Evolutionary conservation across 2,888 invertebrate genomes (phyloP).

Genomic region (Falcaria lacertinaria): DNA sequence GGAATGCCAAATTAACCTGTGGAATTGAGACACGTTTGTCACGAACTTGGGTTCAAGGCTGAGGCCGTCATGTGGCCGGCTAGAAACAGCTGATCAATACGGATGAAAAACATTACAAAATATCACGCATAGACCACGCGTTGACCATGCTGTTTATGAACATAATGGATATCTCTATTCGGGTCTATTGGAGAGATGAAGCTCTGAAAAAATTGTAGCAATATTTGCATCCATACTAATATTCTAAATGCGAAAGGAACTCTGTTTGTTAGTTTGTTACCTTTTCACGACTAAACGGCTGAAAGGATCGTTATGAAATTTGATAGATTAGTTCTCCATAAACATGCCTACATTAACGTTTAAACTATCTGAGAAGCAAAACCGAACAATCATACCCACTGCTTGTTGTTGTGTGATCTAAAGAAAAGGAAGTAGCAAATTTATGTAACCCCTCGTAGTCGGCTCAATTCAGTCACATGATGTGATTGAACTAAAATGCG

Average conservation of each 20-base stretch:
- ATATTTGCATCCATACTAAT: too few species aligned
- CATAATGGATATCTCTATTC: too few species aligned
- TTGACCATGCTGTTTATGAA: too few species aligned
- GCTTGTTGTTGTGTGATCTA: conserved; percentile 16
- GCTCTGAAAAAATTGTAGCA: too few species aligned
- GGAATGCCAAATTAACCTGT: not conserved
- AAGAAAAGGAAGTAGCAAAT: conserved; percentile 28
- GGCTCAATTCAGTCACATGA: conserved; percentile 28
- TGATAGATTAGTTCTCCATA: too few species aligned
- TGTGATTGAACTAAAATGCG: conserved; percentile 10
- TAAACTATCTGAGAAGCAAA: too few species aligned
- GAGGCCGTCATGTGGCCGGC: not conserved
- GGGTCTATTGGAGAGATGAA: too few species aligned
- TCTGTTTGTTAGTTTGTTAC: too few species aligned
- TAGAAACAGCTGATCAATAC: conserved; percentile 1
- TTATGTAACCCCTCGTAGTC: conserved; percentile 18
- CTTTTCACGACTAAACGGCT: too few species aligned
- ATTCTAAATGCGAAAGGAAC: too few species aligned
- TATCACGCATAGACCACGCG: not conserved
- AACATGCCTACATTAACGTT: too few species aligned
- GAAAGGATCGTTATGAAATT: not conserved
- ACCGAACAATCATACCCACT: too few species aligned
- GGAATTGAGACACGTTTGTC: not conserved
- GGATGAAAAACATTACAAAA: not conserved
- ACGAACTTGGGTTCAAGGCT: not conserved